Base-by-base conservation (phyloP, 2,113 vertebrate genomes). In the Callospermophilus lateralis region DNA sequence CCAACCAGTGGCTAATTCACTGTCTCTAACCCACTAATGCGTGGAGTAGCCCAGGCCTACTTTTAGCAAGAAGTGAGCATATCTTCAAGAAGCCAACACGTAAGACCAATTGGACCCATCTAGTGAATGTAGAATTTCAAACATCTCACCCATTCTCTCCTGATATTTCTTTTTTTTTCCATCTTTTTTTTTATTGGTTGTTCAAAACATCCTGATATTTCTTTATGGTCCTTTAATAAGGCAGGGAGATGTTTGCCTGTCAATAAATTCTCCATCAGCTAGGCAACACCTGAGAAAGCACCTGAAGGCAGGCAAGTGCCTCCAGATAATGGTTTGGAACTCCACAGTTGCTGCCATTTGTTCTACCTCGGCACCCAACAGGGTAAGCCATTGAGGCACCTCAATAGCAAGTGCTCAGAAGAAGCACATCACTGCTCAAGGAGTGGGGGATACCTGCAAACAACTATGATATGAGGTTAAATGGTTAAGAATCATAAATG, bases 51-150 rank as follows among this genome's bases (percentile, higher is more conserved):
- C 26, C n/a, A 8, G 0, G 12, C 16, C 74, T 74, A 20, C 48
- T 85, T 93, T 89, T 53, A 96, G n/a, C 28, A 79, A 76, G 17
- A 90, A 65, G 17, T 67, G 51, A 55, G 34, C 45, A 67, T 89
- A 84, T 90, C 48, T 87, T 76, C 55, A 79, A 83, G 68, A 94
- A 94, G 63, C 4, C 53, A 83, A 30, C 19, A 90, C 26, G 94
- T 84, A 45, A 79, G 7, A 61, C 42, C 70, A 51, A 30, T 1
- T 45, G 55, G 19, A 58, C 32, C 45, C 84, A 80, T 22, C 58
- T 48, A 67, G 74, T 32, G 39, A 83, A 68, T 3, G 16, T 68
- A 17, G 9, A 42, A 4, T 89, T 90, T 79, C 15, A 24, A 65
- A 67, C 51, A 81, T 45, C 80, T 51, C 15, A 30, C 8, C 7